These are phyloP conservation scores for Megalurothrips usitatus DNA, from an alignment of 2,888 invertebrate genomes.

Conservation along the genomic window DNA sequence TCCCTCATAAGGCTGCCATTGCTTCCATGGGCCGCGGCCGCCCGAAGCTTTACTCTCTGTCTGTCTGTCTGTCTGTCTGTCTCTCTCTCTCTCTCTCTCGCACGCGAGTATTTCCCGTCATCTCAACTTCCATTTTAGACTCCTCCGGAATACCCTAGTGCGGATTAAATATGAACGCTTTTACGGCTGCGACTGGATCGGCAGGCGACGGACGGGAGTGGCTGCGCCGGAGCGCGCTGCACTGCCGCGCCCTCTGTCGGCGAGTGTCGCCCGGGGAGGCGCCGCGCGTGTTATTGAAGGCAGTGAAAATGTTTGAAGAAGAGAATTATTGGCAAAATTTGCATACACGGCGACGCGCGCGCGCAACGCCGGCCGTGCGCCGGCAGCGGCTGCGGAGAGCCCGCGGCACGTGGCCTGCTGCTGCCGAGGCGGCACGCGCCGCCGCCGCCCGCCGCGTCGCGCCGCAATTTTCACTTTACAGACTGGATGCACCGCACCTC, in stretches of 20 bases:
- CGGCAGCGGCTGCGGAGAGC: not conserved
- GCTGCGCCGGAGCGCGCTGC: not conserved
- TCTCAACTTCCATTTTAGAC: too few species aligned
- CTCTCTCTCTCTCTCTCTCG: constrained; percentile 9
- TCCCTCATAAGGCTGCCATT: too few species aligned
- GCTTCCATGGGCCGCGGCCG: not conserved
- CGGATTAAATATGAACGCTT: too few species aligned
- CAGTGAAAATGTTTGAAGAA: not conserved
- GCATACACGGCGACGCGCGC: not conserved
- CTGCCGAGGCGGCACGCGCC: not conserved
- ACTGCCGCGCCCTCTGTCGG: not conserved
- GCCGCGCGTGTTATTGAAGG: not conserved
- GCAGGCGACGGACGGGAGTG: too few species aligned
- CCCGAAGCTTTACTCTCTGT: not conserved
- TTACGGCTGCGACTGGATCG: too few species aligned
- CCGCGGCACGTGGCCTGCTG: not conserved
- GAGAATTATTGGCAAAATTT: constrained; percentile 2
- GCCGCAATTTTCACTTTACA: too few species aligned
- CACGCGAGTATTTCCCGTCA: not conserved
- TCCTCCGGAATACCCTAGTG: too few species aligned
- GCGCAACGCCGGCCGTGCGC: not conserved
- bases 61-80: not conserved
- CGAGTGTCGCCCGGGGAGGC: not conserved
- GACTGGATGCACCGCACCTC: too few species aligned
- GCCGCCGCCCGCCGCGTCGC: not conserved